These are phyloP conservation scores for Hirtodrosophila cameraria DNA, from an alignment of 2,888 invertebrate genomes.

Conservation along the genomic window DNA sequence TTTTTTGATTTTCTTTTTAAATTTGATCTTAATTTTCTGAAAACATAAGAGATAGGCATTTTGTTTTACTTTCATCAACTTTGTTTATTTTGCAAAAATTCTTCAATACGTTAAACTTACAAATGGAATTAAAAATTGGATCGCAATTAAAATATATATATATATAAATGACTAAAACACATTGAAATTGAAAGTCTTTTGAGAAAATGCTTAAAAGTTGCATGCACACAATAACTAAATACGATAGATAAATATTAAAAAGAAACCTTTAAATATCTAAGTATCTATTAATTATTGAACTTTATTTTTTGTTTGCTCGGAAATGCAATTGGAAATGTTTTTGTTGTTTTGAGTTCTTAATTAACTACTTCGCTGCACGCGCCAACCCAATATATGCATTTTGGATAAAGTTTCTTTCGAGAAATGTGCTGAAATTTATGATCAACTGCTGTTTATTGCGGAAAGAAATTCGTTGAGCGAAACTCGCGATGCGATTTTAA, in stretches of 20 bases:
- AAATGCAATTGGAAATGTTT: conserved; percentile 67
- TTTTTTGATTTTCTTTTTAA: too few species aligned
- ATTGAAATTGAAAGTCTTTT: conserved; percentile 51
- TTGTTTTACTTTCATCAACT: conserved; percentile 59
- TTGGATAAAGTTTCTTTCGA: conserved; percentile 1
- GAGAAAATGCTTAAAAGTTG: conserved; percentile 40
- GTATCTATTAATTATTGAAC: conserved; percentile 28
- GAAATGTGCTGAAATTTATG: conserved; percentile 3
- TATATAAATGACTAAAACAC: conserved; percentile 53
- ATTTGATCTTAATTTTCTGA: too few species aligned
- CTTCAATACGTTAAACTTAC: conserved; percentile 63
- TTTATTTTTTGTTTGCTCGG: conserved; percentile 43
- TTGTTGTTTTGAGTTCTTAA: conserved; percentile 19
- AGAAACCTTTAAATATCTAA: conserved; percentile 57
- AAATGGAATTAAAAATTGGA: conserved; percentile 63
- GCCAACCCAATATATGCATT: conserved; percentile 20
- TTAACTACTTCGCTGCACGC: conserved; percentile 44
- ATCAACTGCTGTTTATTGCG: conserved; percentile 28
- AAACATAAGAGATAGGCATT: not conserved
- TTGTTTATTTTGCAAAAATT: conserved; percentile 71
- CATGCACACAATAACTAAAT: conserved; percentile 48
- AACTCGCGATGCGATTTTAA: conserved; percentile 34
- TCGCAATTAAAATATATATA: conserved; percentile 21
- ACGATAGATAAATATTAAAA: conserved; percentile 51
- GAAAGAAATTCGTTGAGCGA: conserved; percentile 25